Base-by-base conservation (phyloP, 2,797 vertebrate species). In the Mormyrus proboscirostris region DNA sequence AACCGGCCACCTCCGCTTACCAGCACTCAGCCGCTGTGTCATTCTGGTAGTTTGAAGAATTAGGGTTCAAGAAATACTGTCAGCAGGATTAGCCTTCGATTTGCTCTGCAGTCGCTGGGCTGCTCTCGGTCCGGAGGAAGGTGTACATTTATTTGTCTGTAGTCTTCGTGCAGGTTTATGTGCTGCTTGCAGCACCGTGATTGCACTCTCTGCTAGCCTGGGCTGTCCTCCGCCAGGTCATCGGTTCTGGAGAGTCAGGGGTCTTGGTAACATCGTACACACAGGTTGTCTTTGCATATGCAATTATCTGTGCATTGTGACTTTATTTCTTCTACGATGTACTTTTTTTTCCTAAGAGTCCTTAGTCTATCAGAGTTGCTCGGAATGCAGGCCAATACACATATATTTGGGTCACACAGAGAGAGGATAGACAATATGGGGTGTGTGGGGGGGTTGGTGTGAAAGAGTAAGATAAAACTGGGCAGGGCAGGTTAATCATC, bases 1-100 rank as follows among this genome's bases (percentile, higher is more conserved):
- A 55, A 25, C 44, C 62, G 33, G 86, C 90, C 84, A 89, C 89
- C 89, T 91, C 82, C 85, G 86, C 84, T 85, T 89, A 73, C 90
- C 87, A 84, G 88, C 50, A 12, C 87, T 89, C 86, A 73, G 19
- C 16, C 14, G 14, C 73, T 19, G 14, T 7, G 38, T 91, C 83
- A 88, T 65, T 88, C 88, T 91, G 62, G 90, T 93, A 79, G 89
- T 92, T 93, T 90, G 90, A 91, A 92, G 92, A 89, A 83, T 91
- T 88, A 92, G 22, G 82, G 91, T 90, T 93, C 88, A 93, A 89
- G 89, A 91, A 91, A 92, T 89, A 92, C 89, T 38, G 91, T 91
- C 90, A 62, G 87, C 89, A 92, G 92, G 91, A 93, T 95, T 93
- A 95, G 92, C 91, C 86, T 90, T 90, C 12, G 88, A 90, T 93